Evolutionary conservation across 1,140 invertebrate genomes (phyloP).

Genomic region (Ceratina calcarata): DNA sequence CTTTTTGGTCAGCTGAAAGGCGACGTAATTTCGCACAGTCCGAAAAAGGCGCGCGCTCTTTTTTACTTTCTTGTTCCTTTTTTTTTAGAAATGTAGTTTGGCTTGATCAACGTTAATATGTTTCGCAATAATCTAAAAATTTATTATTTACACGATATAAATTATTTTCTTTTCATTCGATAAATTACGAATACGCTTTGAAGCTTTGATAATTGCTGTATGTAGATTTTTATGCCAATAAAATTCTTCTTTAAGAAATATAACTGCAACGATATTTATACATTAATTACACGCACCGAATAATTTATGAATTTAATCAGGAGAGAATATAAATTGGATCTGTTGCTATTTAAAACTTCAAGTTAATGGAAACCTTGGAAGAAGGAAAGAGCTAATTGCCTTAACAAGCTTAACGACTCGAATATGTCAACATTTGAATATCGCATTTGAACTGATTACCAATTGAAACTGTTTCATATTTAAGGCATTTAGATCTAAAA

Average conservation of each 20-base stretch:
- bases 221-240: too few species aligned
- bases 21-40: constrained; percentile 39
- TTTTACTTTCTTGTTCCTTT: neutral
- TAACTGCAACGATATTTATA: too few species aligned
- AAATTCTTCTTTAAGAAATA: too few species aligned
- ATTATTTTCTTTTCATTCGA: too few species aligned
- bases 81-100: too few species aligned
- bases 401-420: constrained; percentile 5
- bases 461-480: too few species aligned
- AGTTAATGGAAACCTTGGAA: constrained; percentile 4
- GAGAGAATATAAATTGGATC: neutral
- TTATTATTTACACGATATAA: too few species aligned
- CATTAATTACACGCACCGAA: too few species aligned
- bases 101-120: neutral
- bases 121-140: neutral
- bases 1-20: constrained; percentile 41
- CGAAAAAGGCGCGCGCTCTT: constrained; percentile 22
- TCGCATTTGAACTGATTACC: neutral
- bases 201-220: too few species aligned
- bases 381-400: neutral
- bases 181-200: too few species aligned
- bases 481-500: too few species aligned
- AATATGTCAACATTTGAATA: neutral
- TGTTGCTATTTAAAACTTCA: neutral
- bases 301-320: neutral